Evolutionary conservation across 2,888 invertebrate species (phyloP).

Genomic region (Megalurothrips usitatus): DNA sequence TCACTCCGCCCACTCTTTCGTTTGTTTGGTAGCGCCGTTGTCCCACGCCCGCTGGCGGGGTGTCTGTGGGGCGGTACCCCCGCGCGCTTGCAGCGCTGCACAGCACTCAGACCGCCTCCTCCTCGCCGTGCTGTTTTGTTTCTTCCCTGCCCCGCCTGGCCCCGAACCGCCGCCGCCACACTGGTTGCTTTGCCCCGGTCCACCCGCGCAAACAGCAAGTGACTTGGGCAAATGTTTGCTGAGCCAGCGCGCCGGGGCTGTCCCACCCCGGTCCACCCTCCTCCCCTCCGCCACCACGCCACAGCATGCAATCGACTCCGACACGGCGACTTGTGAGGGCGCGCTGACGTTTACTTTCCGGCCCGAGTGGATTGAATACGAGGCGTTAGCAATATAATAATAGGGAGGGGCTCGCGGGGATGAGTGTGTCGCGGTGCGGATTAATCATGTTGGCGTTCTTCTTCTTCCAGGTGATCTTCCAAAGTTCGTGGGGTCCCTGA

Average conservation of each 20-base stretch:
- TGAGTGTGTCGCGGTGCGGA: too few relatives aligned
- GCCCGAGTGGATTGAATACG: too few relatives aligned
- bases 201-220: background rate
- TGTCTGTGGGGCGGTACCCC: too few relatives aligned
- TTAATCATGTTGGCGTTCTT: too few relatives aligned
- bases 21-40: background rate
- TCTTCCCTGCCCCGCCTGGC: background rate
- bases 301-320: too few relatives aligned
- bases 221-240: slow-evolving; percentile 8
- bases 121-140: background rate
- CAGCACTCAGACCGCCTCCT: background rate
- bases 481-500: slow-evolving; percentile 9
- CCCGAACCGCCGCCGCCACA: background rate
- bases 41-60: background rate
- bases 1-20: background rate
- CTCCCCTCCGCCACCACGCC: too few relatives aligned
- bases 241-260: background rate
- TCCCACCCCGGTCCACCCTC: background rate
- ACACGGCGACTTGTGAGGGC: too few relatives aligned
- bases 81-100: background rate
- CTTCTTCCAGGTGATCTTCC: background rate
- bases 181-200: background rate
- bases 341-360: too few relatives aligned
- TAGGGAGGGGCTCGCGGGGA: too few relatives aligned
- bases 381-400: too few relatives aligned